Conservation (phyloP, 2,113 vertebrate genomes). For the Cyanoramphus novaezelandiae region DNA sequence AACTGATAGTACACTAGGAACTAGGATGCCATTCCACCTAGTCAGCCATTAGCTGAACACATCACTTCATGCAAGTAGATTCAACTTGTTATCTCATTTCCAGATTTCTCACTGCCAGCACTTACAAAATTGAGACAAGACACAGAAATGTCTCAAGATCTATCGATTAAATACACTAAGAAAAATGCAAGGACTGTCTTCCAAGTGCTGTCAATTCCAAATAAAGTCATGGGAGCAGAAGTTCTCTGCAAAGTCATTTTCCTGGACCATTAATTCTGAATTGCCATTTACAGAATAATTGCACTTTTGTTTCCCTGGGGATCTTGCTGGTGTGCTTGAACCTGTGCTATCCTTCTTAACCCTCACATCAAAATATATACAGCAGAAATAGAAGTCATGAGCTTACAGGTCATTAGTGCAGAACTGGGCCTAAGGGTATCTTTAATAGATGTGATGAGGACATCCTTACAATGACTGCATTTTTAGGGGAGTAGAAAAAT, state of each 20-base stretch:
- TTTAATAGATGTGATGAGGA: slow-evolving; percentile 43
- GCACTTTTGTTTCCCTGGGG: slow-evolving; percentile 50
- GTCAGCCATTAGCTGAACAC: background rate
- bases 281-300: slow-evolving; percentile 65
- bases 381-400: slow-evolving; percentile 58
- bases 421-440: slow-evolving; percentile 43
- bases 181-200: slow-evolving; percentile 10
- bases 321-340: slow-evolving; percentile 49
- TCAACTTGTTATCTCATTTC: background rate
- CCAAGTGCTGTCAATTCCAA: slow-evolving; percentile 27
- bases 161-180: background rate
- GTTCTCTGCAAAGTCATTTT: slow-evolving; percentile 61
- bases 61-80: background rate
- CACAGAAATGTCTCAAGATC: background rate
- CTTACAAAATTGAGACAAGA: background rate
- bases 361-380: slow-evolving; percentile 61
- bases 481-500: slow-evolving; percentile 54
- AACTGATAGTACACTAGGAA: background rate
- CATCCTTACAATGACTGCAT: slow-evolving; percentile 40
- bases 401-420: slow-evolving; percentile 60
- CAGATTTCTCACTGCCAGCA: background rate
- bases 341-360: slow-evolving; percentile 62
- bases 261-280: slow-evolving; percentile 63
- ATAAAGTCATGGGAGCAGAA: slow-evolving; percentile 36
- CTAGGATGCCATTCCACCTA: background rate